Conservation (phyloP, 2,797 vertebrate species). For the Podarcis siculus region DNA sequence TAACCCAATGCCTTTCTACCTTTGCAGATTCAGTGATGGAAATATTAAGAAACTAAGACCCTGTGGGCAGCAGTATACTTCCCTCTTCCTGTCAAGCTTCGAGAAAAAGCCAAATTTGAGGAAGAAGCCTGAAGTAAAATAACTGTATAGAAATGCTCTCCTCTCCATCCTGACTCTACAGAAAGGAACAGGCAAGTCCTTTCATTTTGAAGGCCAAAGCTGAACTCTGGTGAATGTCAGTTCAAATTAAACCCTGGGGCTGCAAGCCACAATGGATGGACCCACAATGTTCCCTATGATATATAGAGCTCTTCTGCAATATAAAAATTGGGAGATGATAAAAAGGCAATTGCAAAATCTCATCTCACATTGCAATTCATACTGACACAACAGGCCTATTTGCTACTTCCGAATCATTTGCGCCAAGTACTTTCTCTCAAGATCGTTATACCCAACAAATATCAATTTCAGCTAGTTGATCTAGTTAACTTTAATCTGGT, state of each 20-base stretch:
- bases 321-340: conserved; percentile 35
- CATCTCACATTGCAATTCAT: conserved; percentile 7
- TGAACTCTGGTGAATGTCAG: conserved; percentile 26
- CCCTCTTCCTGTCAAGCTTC: neutral
- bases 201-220: conserved; percentile 29
- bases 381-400: conserved; percentile 19
- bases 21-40: neutral
- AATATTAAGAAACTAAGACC: conserved; percentile 5
- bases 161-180: conserved; percentile 3
- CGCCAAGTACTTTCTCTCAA: neutral
- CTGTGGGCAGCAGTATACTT: neutral
- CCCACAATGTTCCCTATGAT: neutral
- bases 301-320: neutral
- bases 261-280: conserved; percentile 20
- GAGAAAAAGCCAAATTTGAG: neutral
- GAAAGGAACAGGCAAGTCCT: conserved; percentile 18
- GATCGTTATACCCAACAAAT: neutral
- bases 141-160: neutral
- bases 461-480: conserved; percentile 23
- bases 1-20: neutral
- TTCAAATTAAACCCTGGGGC: conserved; percentile 33
- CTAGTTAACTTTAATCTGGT: neutral
- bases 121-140: conserved; percentile 24
- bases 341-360: conserved; percentile 36
- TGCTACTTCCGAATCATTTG: conserved; percentile 9